Base-by-base conservation (phyloP, 2,888 invertebrate genomes). In the Halictus quadricinctus region DNA sequence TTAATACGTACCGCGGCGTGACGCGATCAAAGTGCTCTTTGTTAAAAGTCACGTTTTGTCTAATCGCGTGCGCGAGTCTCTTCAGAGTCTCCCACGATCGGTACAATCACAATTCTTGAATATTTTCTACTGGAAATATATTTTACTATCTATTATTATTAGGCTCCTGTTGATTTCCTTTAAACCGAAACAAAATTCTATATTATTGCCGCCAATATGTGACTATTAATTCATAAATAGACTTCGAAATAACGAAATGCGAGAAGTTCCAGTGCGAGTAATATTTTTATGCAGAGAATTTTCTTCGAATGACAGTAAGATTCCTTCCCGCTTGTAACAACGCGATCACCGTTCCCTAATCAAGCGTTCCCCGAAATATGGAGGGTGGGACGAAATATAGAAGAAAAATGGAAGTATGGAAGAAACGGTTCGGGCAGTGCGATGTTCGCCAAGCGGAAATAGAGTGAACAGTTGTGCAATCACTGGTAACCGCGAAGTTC, bases 341-440 rank as follows among this genome's bases (percentile, higher is more conserved):
- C 76, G 8, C 66, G 87, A 81, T 80, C 66, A 79, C 80, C 87
- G 87, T 36, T 46, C 18, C 64, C 72, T 72, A 81, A 87, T 87
- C 81, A 83, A 86, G 76, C 83, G 78, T 80, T 70, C 7, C 29
- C 41, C 77, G 80, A 85, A 81, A 79, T 73, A 73, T 69, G 76
- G 76, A 81, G 70, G 64, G 25, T 41, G 0, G 29, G 29, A 29
- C 29, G 29, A 29, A 29, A 29, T 29, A 29, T 29, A 29, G 29
- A 29, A 29, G 29, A 29, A 29, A 29, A 29, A 29, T 29, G 29
- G 29, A 29, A 29, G 29, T 29, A 29, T 29, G 29, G 29, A 72
- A 18, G 60, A 29, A 41, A 18, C 46, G 5, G 25, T 15, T 8
- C 7, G 15, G 46, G 0, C 18, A n/a, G 29, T 21, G 29, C 29